phyloP scores from a whole-genome alignment of 92 coral and sea anemone genomes.

The Muricea muricata region DNA sequence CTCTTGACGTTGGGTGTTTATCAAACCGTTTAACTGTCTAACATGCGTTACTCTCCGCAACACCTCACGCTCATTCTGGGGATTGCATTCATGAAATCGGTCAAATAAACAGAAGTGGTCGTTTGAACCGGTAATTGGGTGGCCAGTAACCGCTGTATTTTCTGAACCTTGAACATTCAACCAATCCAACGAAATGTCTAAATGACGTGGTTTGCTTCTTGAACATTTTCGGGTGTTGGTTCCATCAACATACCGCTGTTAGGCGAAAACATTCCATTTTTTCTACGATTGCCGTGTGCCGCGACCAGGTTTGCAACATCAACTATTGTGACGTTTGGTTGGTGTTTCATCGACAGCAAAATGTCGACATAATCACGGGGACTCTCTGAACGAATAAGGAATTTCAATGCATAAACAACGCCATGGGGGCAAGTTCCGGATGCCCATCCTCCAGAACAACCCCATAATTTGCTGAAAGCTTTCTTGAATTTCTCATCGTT shows the following conservation, averaged over 20 bases:
- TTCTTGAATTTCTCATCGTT: constrained; percentile 60
- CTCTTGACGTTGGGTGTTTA: constrained; percentile 66
- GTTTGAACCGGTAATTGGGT: constrained; percentile 59
- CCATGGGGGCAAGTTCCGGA: constrained; percentile 73
- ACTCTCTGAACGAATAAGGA: constrained; percentile 67
- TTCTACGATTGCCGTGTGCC: constrained; percentile 20
- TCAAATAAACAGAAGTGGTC: constrained; percentile 35
- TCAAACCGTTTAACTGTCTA: constrained; percentile 50
- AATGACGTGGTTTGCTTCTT: constrained; percentile 32
- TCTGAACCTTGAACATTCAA: neutral
- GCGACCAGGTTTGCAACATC: constrained; percentile 43
- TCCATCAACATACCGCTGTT: constrained; percentile 57
- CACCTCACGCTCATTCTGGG: constrained; percentile 46
- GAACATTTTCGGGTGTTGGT: constrained; percentile 49
- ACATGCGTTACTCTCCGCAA: constrained; percentile 50
- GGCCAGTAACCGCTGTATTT: neutral
- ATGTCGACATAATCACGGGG: constrained; percentile 63
- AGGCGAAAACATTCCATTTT: constrained; percentile 51
- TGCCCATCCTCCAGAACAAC: constrained; percentile 72
- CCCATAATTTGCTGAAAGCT: constrained; percentile 69
- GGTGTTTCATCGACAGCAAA: constrained; percentile 45
- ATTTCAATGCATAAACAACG: constrained; percentile 62
- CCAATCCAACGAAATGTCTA: constrained; percentile 60
- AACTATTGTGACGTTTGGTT: constrained; percentile 58
- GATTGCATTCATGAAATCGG: constrained; percentile 61